Base-by-base conservation (phyloP, 2,888 invertebrate genomes). In the Chymomyza fuscimana region DNA sequence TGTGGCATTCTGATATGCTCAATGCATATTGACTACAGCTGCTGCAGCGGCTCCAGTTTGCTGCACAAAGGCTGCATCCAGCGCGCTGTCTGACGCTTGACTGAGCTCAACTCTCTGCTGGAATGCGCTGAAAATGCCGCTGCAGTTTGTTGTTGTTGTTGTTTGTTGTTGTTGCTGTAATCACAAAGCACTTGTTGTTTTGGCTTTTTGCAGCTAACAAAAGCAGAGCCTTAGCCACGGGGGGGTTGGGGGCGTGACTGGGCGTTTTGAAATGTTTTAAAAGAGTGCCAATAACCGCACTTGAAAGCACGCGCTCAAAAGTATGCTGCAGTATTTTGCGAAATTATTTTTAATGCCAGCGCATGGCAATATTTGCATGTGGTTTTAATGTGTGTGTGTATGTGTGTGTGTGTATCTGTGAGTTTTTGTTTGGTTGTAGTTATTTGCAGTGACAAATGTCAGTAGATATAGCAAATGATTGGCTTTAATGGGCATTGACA, bases 271-370 rank as follows among this genome's bases (percentile, higher is more conserved):
- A 63, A 67, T 63, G 64, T 74, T 74, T 68, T 76, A 69, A 70
- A 74, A 72, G 78, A 74, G 72, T 74, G 64, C 72, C 83, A 82
- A 86, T 83, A 83, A 82, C 80, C 78, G 75, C 76, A 85, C 85
- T 86, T 70, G 73, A 78, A 71, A 75, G 69, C 73, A 67, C 58
- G 77, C 76, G 78, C 85, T 70, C 78, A 80, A 85, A 83, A 83
- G 78, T 85, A 78, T 86, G 80, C 87, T 72, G 74, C 82, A 73
- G 73, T 80, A 86, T 83, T 82, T 85, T 68, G 70, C 72, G 51
- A 83, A 83, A 82, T 84, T 80, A 86, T 80, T 86, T 86, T 77
- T 76, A 72, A 73, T 61, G 68, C 76, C 63, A 71, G 60, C 50
- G 70, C 73, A 74, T 82, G 67, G 74, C 80, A 73, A 86, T 86